Evolutionary conservation across 2,888 invertebrate species (phyloP).

Genomic region (Icerya purchasi): DNA sequence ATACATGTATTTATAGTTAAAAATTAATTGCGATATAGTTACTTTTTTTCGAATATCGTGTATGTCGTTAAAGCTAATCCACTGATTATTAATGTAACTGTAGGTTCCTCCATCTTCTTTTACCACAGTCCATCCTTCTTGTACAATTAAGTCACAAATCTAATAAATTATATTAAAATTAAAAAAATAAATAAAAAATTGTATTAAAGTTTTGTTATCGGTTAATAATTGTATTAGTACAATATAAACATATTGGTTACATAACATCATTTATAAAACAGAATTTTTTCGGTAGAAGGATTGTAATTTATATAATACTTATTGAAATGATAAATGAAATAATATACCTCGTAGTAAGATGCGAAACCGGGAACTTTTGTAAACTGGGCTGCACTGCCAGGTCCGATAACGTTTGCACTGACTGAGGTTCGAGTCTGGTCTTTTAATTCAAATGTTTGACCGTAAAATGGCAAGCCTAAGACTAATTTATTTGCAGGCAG

Average conservation of each 20-base stretch:
- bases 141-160: constrained; percentile 9
- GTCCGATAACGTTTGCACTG: constrained; percentile 12
- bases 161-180: constrained; percentile 28
- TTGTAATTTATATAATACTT: too few relatives aligned
- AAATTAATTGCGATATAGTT: too few relatives aligned
- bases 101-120: constrained; percentile 10
- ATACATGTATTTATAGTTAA: too few relatives aligned
- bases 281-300: too few relatives aligned
- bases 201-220: constrained; percentile 42
- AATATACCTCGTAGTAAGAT: constrained; percentile 53
- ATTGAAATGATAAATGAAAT: too few relatives aligned
- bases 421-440: constrained; percentile 20
- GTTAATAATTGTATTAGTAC: too few relatives aligned
- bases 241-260: too few relatives aligned
- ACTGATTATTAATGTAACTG: constrained; percentile 35
- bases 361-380: constrained; percentile 44
- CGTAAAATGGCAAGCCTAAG: constrained; percentile 71
- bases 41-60: constrained; percentile 43
- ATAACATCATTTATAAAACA: too few relatives aligned
- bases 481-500: constrained; percentile 58
- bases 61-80: constrained; percentile 57
- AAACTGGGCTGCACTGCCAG: constrained; percentile 33
- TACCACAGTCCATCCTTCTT: constrained; percentile 7
- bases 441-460: constrained; percentile 44
- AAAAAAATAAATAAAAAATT: constrained; percentile 40